A percentile compares a stretch with the other conserved stretches of the same genome.
These are phyloP conservation scores for Microtus ochrogaster DNA, from an alignment of 2,113 vertebrate genomes.

Conservation along the genomic window DNA sequence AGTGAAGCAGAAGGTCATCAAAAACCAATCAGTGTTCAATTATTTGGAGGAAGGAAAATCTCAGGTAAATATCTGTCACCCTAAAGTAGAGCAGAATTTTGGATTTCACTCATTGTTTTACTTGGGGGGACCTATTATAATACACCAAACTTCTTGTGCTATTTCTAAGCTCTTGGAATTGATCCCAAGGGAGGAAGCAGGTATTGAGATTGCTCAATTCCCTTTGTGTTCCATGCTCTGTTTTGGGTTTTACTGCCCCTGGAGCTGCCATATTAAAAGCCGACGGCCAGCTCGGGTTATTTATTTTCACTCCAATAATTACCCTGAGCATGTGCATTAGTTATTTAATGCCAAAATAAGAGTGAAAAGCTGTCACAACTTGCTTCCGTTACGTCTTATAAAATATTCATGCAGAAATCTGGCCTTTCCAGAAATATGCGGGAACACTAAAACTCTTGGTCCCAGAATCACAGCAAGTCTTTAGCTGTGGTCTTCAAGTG, in stretches of 20 bases:
- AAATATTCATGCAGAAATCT: conserved; percentile 53
- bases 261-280: not conserved
- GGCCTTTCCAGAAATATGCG: not conserved
- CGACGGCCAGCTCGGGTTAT: not conserved
- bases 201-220: not conserved
- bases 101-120: not conserved
- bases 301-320: not conserved
- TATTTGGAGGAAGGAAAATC: not conserved
- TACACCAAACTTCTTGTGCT: not conserved
- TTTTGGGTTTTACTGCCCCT: not conserved
- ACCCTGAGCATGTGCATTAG: not conserved
- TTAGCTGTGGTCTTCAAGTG: not conserved
- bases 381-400: not conserved
- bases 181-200: not conserved
- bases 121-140: not conserved
- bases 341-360: not conserved
- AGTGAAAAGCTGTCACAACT: not conserved
- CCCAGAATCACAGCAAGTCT: conserved; percentile 1
- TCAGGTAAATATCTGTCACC: not conserved
- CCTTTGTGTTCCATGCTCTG: not conserved
- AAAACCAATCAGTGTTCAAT: not conserved
- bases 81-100: not conserved
- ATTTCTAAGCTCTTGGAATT: not conserved
- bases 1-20: not conserved
- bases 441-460: not conserved